These are phyloP conservation scores for Trialeurodes vaporariorum DNA, from an alignment of 1,140 invertebrate genomes.

Conservation along the genomic window DNA sequence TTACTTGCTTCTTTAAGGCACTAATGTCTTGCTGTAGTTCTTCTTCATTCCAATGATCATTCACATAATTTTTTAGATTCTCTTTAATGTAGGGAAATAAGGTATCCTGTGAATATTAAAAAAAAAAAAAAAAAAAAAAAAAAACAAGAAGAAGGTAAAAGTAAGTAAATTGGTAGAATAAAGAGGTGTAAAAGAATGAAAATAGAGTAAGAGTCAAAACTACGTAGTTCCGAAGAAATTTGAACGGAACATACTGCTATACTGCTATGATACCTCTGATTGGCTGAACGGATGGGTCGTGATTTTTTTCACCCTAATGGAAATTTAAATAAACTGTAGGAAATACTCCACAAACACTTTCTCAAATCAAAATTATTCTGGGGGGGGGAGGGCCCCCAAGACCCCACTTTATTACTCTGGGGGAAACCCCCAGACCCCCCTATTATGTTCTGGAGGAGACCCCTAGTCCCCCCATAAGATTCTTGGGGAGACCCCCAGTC, in stretches of 20 bases:
- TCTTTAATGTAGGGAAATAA: constrained; percentile 69
- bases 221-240: not conserved
- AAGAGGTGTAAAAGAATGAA: not conserved
- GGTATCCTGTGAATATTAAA: constrained; percentile 46
- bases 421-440: too few relatives aligned
- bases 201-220: not conserved
- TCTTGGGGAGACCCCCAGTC: too few relatives aligned
- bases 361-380: too few relatives aligned
- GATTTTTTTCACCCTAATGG: not conserved
- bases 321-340: not conserved
- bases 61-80: constrained; percentile 58
- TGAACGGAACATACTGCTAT: not conserved
- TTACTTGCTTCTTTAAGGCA: constrained; percentile 46
- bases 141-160: constrained; percentile 5
- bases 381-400: too few relatives aligned
- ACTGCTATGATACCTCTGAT: not conserved
- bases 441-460: too few relatives aligned
- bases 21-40: constrained; percentile 54
- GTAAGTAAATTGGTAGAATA: not conserved
- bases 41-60: constrained; percentile 51
- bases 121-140: not conserved
- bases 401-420: too few relatives aligned
- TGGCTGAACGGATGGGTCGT: too few relatives aligned
- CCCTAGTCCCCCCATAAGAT: too few relatives aligned
- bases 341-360: too few relatives aligned